A percentile compares a stretch with the other conserved stretches of the same genome.
phyloP scores from a whole-genome alignment of 2,797 vertebrate species.

The Nyctibius grandis region DNA sequence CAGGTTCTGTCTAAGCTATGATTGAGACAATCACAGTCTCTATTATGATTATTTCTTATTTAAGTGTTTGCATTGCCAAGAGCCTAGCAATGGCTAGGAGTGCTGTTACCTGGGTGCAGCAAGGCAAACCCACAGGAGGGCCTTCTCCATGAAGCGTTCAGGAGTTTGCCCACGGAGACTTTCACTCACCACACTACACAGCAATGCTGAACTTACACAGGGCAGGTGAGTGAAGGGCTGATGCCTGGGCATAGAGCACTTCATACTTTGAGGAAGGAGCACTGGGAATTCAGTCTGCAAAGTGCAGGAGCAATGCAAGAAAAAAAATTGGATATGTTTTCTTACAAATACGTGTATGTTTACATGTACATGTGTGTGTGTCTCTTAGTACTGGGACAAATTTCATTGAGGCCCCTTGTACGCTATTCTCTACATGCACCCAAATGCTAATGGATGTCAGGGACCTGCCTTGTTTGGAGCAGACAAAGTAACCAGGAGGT shows the following conservation, averaged over 20 bases:
- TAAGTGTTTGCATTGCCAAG: not conserved
- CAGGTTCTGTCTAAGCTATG: not conserved
- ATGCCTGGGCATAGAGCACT: not conserved
- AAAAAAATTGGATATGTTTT: not conserved
- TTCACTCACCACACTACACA: not conserved
- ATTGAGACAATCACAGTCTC: not conserved
- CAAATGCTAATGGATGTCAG: not conserved
- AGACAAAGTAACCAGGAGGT: not conserved
- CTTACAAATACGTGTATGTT: not conserved
- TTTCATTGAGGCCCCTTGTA: accelerated
- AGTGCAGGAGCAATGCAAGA: not conserved
- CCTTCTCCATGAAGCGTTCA: not conserved
- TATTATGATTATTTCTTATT: not conserved
- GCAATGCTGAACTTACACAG: not conserved
- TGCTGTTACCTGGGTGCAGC: not conserved
- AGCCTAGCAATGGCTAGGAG: not conserved
- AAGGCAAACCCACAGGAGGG: not conserved
- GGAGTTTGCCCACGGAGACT: not conserved
- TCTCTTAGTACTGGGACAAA: not conserved
- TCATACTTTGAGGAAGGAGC: not conserved
- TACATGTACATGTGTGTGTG: not conserved
- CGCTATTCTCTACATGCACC: not conserved
- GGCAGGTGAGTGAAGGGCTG: not conserved
- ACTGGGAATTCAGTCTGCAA: not conserved
- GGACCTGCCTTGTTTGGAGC: not conserved